These are phyloP conservation scores for Oncopodura yosiiana DNA, from an alignment of 1,140 invertebrate genomes.

Conservation along the genomic window DNA sequence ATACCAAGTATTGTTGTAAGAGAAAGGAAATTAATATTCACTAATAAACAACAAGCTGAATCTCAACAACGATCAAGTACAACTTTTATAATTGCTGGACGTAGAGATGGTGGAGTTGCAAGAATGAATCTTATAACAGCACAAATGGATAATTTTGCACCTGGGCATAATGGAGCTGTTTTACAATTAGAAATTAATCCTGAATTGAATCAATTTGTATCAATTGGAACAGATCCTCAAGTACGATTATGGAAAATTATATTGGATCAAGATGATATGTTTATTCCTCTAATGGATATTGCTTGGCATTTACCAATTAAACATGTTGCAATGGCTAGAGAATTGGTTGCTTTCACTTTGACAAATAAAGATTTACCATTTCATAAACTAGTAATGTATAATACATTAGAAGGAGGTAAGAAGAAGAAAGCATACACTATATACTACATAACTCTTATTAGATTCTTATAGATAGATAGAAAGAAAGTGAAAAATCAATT, in stretches of 20 bases:
- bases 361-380: conserved; percentile 8
- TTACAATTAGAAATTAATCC: conserved; percentile 19
- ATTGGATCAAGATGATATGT: conserved; percentile 18
- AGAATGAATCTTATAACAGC: conserved; percentile 18
- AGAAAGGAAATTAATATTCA: conserved; percentile 24
- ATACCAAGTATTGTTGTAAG: conserved; percentile 12
- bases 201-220: conserved; percentile 27
- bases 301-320: conserved; percentile 27
- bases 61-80: background rate
- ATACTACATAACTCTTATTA: background rate
- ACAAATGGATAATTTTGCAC: conserved; percentile 3
- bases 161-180: conserved; percentile 21
- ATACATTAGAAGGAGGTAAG: conserved; percentile 20
- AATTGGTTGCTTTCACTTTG: conserved; percentile 20
- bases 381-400: conserved; percentile 29
- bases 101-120: conserved; percentile 23
- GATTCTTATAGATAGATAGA: too few relatives aligned
- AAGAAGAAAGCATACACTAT: background rate
- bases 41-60: background rate
- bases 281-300: conserved; percentile 29
- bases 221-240: conserved; percentile 19
- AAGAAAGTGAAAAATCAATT: too few relatives aligned
- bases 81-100: conserved; percentile 28
- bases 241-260: conserved; percentile 30
- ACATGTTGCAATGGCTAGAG: conserved; percentile 10